Percentiles rank a stretch among this genome's conserved stretches.
Evolutionary conservation across 2,797 vertebrate species (phyloP).

Genomic region (Mormyrus proboscirostris): DNA sequence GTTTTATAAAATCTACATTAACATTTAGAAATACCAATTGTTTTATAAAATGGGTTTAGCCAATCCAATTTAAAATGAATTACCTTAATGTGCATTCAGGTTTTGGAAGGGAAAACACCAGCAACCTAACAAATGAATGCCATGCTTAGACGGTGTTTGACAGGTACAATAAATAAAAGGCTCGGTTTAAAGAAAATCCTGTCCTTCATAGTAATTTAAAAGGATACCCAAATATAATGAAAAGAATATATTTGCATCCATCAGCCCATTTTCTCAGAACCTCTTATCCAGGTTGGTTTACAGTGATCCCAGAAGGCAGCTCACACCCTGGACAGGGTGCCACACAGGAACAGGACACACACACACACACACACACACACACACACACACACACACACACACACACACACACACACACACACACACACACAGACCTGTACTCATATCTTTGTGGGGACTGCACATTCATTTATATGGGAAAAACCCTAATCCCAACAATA

Average conservation of each 20-base stretch:
- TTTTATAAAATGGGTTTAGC: not conserved
- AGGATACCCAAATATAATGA: not conserved
- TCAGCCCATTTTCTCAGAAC: not conserved
- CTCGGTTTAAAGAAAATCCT: not conserved
- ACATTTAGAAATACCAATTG: not conserved
- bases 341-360: not conserved
- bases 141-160: not conserved
- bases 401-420: not conserved
- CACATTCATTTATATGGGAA: not conserved
- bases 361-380: not conserved
- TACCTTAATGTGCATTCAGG: not conserved
- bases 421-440: not conserved
- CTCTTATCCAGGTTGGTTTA: not conserved
- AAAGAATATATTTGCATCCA: not conserved
- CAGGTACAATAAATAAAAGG: not conserved
- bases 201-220: not conserved
- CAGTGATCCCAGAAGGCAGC: not conserved
- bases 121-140: not conserved
- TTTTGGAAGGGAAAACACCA: not conserved
- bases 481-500: not conserved
- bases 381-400: not conserved
- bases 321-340: not conserved
- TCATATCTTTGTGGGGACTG: not conserved
- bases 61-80: constrained; percentile 11
- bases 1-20: not conserved